Base-by-base conservation (phyloP, 2,888 invertebrate genomes). In the Strigamia maritima region DNA sequence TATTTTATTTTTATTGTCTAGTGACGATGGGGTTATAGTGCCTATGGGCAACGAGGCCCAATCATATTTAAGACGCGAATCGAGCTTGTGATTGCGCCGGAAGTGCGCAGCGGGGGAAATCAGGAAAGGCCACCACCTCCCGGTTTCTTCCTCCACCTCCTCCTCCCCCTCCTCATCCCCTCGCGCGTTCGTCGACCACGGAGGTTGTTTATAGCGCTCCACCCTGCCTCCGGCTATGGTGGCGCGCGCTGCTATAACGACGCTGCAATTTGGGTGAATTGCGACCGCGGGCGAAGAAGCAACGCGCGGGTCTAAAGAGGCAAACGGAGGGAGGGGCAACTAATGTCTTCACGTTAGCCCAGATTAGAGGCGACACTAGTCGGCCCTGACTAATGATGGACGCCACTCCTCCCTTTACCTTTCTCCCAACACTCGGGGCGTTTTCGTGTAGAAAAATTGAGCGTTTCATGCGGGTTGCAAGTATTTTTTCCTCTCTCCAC, bases 281-380 rank as follows among this genome's bases (percentile, higher is more conserved):
- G 75, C 40, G 75, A 40, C 75, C 38, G 38, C 75, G 75, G 75
- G 75, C 75, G 40, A 35, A 75, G 38, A 40, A 75, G 75, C 75
- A 75, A 38, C 31, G 38, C 75, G 35, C 35, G 65, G 75, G 75
- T 75, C 75, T 75, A 35, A 74, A 28, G 74, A 74, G 74, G 31
- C 28, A 31, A 31, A 75, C 35, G 75, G 40, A 31, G 40, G 38
- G 31, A 31, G 40, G 75, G 38, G 75, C 40, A 31, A 40, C 75
- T 75, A 75, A 75, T 75, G 75, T 75, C 75, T 75, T 75, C 75
- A 75, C 75, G 75, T 75, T 75, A 75, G 75, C 75, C 75, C 75
- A 75, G 75, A 75, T 75, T 75, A 75, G 40, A 75, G 75, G 75
- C 75, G 75, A 75, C 38, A 75, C 38, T 40, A 75, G 35, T 75